Evolutionary conservation across 2,113 vertebrate species (phyloP).

Genomic region (Oenanthe oenanthe): DNA sequence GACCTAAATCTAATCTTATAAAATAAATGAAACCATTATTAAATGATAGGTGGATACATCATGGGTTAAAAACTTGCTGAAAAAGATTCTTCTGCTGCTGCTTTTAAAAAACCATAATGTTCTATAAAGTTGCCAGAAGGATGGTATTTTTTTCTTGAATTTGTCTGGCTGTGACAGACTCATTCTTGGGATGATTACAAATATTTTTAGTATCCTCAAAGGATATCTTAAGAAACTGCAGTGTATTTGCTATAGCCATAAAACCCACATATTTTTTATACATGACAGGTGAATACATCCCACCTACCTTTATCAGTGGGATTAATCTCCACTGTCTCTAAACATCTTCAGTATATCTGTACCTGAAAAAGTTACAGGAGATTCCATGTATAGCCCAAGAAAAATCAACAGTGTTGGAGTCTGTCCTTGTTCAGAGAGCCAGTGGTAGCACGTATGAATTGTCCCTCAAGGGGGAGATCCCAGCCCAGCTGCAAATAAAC

Average conservation of each 20-base stretch:
- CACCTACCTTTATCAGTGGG: not conserved
- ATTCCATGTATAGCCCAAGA: not conserved
- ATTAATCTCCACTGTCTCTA: not conserved
- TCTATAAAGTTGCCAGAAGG: not conserved
- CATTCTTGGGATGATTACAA: not conserved
- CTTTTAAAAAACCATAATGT: not conserved
- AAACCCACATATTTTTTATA: not conserved
- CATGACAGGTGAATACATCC: not conserved
- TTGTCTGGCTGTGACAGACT: not conserved
- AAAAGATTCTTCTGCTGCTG: not conserved
- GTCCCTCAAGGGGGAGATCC: not conserved
- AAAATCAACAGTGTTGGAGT: not conserved
- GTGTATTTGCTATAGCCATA: not conserved
- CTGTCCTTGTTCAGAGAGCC: not conserved
- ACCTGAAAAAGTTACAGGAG: not conserved
- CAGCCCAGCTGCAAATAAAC: not conserved
- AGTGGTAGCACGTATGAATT: not conserved
- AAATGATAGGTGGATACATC: not conserved
- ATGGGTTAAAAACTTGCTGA: constrained; percentile 8
- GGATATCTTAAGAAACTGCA: not conserved
- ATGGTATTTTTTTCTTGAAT: not conserved
- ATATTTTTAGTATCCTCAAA: not conserved
- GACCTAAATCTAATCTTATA: not conserved
- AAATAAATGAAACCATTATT: constrained; percentile 14
- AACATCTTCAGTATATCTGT: not conserved